Base-by-base conservation (phyloP, 2,113 vertebrate species). In the Tricholaema leucomelas region DNA sequence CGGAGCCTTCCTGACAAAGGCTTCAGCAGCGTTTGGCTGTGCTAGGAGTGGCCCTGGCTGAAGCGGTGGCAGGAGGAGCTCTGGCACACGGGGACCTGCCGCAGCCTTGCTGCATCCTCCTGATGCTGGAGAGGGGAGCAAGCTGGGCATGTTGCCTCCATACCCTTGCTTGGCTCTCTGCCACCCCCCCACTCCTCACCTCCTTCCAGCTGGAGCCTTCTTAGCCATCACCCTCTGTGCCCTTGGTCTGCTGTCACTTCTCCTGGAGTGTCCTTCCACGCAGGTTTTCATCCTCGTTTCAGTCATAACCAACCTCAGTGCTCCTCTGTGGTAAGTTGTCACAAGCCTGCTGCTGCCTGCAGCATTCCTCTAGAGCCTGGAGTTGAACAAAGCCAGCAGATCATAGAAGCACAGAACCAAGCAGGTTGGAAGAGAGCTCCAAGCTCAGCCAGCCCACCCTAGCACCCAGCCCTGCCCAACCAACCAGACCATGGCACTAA, bases 101-200 rank as follows among this genome's bases (percentile, higher is more conserved):
- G 75, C 64, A 80, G 72, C 81, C 69, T 33, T 9, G 44, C 88
- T 44, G 82, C 76, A 36, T 40, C 33, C 44, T 36, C 18, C 80
- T 11, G 14, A 4, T 9, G 17, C 19, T 5, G 19, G 64, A 35
- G n/a, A 2, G 0, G 24, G 14, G 12, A 25, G 42, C 1, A 5
- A 44, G 61, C 48, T 31, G 15, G 16, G 21, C 52, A 25, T 28
- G 46, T 50, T 8, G 23, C 35, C 14, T 8, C 15, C 2, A 0
- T 11, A 5, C 1, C 70, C 0, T 0, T 59, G 83, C 6, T 0
- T 0, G 12, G 30, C 25, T 56, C n/a, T 28, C 19, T 4, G 56
- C 3, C n/a, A 15, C 46, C 20, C 46, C 6, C 42, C 30, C 27
- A 28, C 14, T 15, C 8, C 1, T 1, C 46, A 1, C 40, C 1